phyloP scores from a whole-genome alignment of 2,113 vertebrate genomes.

The Coreoperca whiteheadi region DNA sequence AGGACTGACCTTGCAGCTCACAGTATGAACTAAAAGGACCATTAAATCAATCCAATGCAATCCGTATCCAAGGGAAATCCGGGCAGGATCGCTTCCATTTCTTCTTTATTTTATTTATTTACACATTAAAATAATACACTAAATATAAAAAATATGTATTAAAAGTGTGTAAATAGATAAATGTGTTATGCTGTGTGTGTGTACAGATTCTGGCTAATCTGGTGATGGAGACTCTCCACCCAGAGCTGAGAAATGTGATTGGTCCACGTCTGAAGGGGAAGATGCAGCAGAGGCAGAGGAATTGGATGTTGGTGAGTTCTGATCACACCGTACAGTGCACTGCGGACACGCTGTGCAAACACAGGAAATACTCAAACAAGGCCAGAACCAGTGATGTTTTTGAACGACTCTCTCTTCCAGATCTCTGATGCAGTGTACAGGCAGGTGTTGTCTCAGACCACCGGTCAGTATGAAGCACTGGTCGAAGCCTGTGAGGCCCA shows the following conservation, averaged over 20 bases:
- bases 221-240: slow-evolving; percentile 95
- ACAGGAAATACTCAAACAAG: not conserved
- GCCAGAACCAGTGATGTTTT: not conserved
- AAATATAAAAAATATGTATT: not conserved
- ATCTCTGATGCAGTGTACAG: slow-evolving; percentile 93
- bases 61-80: no score
- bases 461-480: slow-evolving; percentile 78
- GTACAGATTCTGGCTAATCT: slow-evolving; percentile 93
- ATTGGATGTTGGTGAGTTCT: slow-evolving; percentile 93
- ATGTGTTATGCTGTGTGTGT: slow-evolving; percentile 17
- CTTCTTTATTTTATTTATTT: not conserved
- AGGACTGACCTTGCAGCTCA: not conserved
- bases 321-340: not conserved
- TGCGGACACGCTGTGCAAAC: not conserved
- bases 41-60: not conserved
- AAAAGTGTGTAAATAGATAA: not conserved
- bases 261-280: slow-evolving; percentile 93
- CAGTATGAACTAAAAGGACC: not conserved
- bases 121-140: not conserved
- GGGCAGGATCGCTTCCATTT: no score
- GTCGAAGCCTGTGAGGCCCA: slow-evolving; percentile 84
- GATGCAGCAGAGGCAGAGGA: slow-evolving; percentile 89
- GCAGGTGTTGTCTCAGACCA: slow-evolving; percentile 89
- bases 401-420: slow-evolving; percentile 69
- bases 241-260: slow-evolving; percentile 88